Conservation (phyloP, 2,797 vertebrate genomes). For the Xenopus petersii region DNA sequence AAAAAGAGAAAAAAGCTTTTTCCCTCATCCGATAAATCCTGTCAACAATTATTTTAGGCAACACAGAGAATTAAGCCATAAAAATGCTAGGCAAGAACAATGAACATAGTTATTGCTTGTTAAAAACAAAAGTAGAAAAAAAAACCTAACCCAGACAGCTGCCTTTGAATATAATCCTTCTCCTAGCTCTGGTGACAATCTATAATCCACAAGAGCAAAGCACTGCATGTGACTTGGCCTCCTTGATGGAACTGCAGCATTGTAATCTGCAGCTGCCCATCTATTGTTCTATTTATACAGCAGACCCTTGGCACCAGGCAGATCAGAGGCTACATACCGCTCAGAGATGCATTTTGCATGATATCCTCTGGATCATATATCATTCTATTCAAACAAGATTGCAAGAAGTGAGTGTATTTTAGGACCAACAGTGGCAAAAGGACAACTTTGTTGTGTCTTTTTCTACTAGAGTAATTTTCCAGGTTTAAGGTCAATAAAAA, state of each 20-base stretch:
- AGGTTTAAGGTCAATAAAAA: neutral
- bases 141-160: constrained; percentile 23
- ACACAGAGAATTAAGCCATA: neutral
- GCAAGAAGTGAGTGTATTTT: constrained; percentile 6
- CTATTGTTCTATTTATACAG: constrained; percentile 42
- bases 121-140: constrained; percentile 30
- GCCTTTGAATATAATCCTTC: constrained; percentile 29
- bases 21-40: neutral
- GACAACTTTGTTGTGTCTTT: neutral
- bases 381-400: neutral
- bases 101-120: constrained; percentile 14
- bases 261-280: constrained; percentile 41
- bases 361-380: constrained; percentile 15
- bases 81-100: neutral
- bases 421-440: neutral
- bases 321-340: constrained; percentile 28
- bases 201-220: constrained; percentile 35
- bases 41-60: neutral
- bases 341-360: constrained; percentile 20
- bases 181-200: constrained; percentile 35
- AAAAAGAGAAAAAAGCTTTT: neutral
- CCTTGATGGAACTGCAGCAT: constrained; percentile 27
- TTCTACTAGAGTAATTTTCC: neutral
- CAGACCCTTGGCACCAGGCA: constrained; percentile 37
- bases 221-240: constrained; percentile 35